Evolutionary conservation across 2,888 invertebrate genomes (phyloP).

Genomic region (Ornithoptera alexandrae): DNA sequence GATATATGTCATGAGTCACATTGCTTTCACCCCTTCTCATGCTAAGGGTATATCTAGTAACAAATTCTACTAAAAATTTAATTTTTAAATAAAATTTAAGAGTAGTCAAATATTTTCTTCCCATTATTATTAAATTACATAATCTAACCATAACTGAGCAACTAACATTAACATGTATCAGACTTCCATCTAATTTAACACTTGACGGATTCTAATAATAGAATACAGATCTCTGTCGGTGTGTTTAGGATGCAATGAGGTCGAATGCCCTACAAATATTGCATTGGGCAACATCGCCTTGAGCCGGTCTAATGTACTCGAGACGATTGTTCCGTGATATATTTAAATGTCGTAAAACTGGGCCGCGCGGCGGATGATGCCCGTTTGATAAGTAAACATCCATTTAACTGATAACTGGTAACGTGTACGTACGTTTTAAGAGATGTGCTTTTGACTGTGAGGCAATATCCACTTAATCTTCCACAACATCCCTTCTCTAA

Average conservation of each 20-base stretch:
- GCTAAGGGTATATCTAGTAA: too few species aligned
- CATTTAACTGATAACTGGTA: too few species aligned
- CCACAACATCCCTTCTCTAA: too few species aligned
- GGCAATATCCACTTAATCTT: too few species aligned
- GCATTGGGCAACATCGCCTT: constrained; percentile 26
- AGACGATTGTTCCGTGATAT: constrained; percentile 11
- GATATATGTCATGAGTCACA: too few species aligned
- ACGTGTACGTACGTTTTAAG: too few species aligned
- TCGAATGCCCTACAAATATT: constrained; percentile 29
- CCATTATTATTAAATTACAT: neutral
- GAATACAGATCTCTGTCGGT: constrained; percentile 5
- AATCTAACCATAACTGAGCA: neutral
- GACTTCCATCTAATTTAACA: constrained; percentile 6
- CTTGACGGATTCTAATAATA: constrained; percentile 26
- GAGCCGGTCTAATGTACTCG: constrained; percentile 4
- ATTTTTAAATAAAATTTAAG: neutral
- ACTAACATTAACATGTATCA: neutral
- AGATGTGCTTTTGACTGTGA: too few species aligned
- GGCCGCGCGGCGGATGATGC: neutral
- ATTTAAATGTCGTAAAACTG: constrained; percentile 13
- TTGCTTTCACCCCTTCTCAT: too few species aligned
- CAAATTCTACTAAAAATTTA: too few species aligned
- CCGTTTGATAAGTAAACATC: neutral
- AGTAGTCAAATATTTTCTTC: neutral
- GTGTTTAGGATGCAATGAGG: constrained; percentile 28